phyloP scores from a whole-genome alignment of 2,113 vertebrate genomes.

The Toxostoma redivivum region DNA sequence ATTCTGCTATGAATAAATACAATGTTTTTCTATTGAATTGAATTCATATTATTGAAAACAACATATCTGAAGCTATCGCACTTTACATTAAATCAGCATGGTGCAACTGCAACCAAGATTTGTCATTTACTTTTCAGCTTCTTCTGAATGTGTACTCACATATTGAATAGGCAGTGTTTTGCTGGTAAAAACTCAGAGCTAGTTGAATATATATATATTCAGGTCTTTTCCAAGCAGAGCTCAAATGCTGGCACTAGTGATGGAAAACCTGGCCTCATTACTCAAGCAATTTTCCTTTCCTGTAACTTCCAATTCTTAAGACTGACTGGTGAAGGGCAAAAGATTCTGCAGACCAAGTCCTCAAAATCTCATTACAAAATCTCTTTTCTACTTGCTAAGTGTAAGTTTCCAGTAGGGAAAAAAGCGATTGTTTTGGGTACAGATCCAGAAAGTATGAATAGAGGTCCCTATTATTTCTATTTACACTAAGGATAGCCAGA shows the following conservation, averaged over 20 bases:
- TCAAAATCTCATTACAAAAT: neutral
- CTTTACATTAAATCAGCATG: slow-evolving; percentile 11
- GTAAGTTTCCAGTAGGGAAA: neutral
- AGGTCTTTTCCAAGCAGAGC: neutral
- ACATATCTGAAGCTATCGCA: neutral
- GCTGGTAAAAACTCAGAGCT: neutral
- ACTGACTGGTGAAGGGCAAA: neutral
- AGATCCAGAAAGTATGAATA: neutral
- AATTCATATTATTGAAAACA: neutral
- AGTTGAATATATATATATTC: neutral
- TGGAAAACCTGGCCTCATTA: neutral
- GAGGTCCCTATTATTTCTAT: neutral
- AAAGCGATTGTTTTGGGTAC: neutral
- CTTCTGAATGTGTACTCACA: neutral
- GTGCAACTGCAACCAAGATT: neutral
- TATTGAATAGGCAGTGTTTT: neutral
- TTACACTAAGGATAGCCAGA: neutral
- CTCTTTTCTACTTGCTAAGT: neutral
- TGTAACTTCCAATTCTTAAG: neutral
- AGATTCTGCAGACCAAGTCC: neutral
- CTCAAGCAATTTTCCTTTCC: neutral
- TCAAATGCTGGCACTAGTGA: neutral
- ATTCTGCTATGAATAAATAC: slow-evolving; percentile 16
- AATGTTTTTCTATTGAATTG: neutral
- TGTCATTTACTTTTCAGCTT: slow-evolving; percentile 1